These are phyloP conservation scores for Liasis olivaceus DNA, from an alignment of 2,797 vertebrate genomes.

Conservation along the genomic window DNA sequence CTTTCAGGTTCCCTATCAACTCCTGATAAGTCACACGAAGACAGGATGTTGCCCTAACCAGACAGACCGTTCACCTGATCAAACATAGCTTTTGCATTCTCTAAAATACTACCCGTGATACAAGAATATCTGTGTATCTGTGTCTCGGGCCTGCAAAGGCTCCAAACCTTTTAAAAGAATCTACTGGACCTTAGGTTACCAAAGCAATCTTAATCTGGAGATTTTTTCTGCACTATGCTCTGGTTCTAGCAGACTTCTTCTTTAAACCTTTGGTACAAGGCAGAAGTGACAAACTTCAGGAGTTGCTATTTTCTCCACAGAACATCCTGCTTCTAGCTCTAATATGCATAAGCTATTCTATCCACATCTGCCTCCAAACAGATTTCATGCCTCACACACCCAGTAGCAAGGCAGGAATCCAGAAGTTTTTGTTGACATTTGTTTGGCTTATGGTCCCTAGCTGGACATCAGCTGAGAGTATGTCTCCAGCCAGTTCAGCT, in stretches of 20 bases:
- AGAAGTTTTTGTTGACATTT: constrained; percentile 62
- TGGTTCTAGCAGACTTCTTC: not conserved
- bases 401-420: constrained; percentile 66
- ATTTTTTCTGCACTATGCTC: not conserved
- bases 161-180: not conserved
- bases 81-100: not conserved
- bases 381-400: constrained; percentile 51
- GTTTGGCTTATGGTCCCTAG: constrained; percentile 52
- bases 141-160: not conserved
- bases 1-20: not conserved
- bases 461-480: constrained; percentile 62
- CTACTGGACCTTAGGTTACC: not conserved
- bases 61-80: not conserved
- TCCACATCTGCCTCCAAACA: constrained; percentile 47
- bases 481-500: constrained; percentile 51
- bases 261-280: constrained; percentile 23
- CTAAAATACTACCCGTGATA: not conserved
- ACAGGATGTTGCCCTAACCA: not conserved
- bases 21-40: not conserved
- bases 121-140: too few species aligned
- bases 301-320: constrained; percentile 1
- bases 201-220: not conserved
- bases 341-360: constrained; percentile 39
- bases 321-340: constrained; percentile 33
- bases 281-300: constrained; percentile 23